phyloP scores from a whole-genome alignment of 2,888 invertebrate genomes.

The Parapristionchus giblindavisi region DNA sequence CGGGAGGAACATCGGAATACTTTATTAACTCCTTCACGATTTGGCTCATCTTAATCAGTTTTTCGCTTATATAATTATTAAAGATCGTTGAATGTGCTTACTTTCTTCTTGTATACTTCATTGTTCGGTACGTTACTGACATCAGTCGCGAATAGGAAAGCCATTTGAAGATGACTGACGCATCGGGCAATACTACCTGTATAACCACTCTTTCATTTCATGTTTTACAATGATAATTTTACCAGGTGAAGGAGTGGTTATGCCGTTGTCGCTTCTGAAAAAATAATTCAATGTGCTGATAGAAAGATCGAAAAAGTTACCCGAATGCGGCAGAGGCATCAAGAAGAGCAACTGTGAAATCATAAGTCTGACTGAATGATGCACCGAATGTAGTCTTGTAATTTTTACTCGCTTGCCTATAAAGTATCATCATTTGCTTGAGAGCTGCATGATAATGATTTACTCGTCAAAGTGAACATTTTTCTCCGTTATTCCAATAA shows the following conservation, averaged over 20 bases:
- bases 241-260: not conserved
- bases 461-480: not conserved
- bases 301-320: not conserved
- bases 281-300: no score
- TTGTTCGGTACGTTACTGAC: slow-evolving; percentile 6
- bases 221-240: not conserved
- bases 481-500: slow-evolving; percentile 29
- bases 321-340: slow-evolving; percentile 2
- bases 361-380: slow-evolving; percentile 12
- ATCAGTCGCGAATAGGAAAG: not conserved
- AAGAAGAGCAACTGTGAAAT: slow-evolving; percentile 1
- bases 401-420: not conserved
- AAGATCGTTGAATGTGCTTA: not conserved
- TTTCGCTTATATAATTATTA: not conserved
- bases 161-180: not conserved
- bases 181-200: not conserved
- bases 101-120: not conserved
- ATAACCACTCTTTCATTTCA: not conserved
- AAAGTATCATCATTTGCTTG: no score
- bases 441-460: not conserved
- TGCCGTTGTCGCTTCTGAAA: not conserved
- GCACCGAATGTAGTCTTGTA: not conserved
- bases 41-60: not conserved
- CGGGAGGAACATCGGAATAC: no score
- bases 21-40: not conserved